Base-by-base conservation (phyloP, 2,888 invertebrate genomes). In the Diadegma fenestrale region DNA sequence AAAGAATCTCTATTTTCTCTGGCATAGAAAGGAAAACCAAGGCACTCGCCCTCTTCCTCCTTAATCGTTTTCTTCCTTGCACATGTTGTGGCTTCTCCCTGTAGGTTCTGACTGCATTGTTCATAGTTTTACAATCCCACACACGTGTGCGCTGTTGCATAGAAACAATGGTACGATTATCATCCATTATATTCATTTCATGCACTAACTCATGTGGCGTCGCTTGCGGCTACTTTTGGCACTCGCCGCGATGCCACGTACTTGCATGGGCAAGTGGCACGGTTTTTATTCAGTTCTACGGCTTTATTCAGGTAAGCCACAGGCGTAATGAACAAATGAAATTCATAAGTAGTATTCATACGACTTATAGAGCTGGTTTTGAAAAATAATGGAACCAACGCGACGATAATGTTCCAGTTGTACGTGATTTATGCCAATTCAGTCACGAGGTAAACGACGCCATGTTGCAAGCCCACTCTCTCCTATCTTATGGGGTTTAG, bases 1-100 rank as follows among this genome's bases (percentile, higher is more conserved):
- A 14, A 17, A 33, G 2, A 3, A 33, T 17, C 6, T 69, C 14
- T 2, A 66, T 68, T 75, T 10, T 54, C 30, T 19, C 63, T 45
- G 26, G 91, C 91, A 91, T 89, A 90, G 90, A 92, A 91, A 92
- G 90, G 88, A 92, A 93, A 92, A 88, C 82, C 77, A 76, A 51
- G 68, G 73, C 33, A 26, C 54, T 82, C 78, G 43, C 64, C 72
- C 64, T 64, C 54, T 66, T 22, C 73, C 41, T 72, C 41, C 22
- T 54, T 54, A 37, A 22, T n/a, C 12, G 19, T 54, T 22, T n/a
- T 63, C 58, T 43, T 12, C 43, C 7, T 30, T 37, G 43, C 78
- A 45, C 61, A 54, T 45, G 63, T 22, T 64, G 33, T 8, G 30
- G 33, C 63, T 54, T 64, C 79, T 63, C n/a, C 80, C 68, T 78